Evolutionary conservation across 2,888 invertebrate genomes (phyloP).

Genomic region (Leptinotarsa tumamoca): DNA sequence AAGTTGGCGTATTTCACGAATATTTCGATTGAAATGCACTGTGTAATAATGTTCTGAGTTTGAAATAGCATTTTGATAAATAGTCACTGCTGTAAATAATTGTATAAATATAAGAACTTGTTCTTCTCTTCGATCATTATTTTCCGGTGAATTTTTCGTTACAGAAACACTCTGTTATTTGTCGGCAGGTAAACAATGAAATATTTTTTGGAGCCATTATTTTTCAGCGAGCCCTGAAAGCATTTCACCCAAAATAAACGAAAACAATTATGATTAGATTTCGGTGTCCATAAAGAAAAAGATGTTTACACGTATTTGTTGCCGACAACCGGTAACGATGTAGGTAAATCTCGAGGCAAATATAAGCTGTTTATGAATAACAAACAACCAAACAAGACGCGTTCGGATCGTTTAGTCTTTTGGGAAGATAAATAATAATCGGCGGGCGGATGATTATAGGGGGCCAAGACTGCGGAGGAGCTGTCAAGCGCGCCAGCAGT

Average conservation of each 20-base stretch:
- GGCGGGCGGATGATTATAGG: constrained; percentile 35
- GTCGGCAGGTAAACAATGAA: constrained; percentile 1
- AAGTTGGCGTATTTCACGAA: no score
- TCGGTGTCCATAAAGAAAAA: not conserved
- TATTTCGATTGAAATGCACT: no score
- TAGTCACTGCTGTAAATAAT: no score
- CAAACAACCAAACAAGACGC: constrained; percentile 34
- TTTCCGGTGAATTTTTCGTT: no score
- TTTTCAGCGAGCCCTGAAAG: not conserved
- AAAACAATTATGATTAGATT: constrained; percentile 20
- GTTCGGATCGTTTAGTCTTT: constrained; percentile 27
- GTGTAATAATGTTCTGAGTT: no score
- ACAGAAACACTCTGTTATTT: no score
- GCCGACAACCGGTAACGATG: constrained; percentile 34
- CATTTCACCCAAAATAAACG: constrained; percentile 6
- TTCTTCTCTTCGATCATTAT: no score
- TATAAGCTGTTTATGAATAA: constrained; percentile 32
- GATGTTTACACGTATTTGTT: constrained; percentile 28
- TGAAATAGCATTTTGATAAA: no score
- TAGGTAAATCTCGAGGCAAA: constrained; percentile 28
- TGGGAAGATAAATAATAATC: constrained; percentile 31
- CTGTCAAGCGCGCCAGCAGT: constrained; percentile 25
- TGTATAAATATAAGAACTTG: no score
- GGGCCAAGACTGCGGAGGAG: constrained; percentile 25
- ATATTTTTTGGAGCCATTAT: not conserved